A percentile compares a stretch with the other conserved stretches of the same genome.
phyloP scores from a whole-genome alignment of 1,140 invertebrate genomes.

The Andrena cerasifolii region DNA sequence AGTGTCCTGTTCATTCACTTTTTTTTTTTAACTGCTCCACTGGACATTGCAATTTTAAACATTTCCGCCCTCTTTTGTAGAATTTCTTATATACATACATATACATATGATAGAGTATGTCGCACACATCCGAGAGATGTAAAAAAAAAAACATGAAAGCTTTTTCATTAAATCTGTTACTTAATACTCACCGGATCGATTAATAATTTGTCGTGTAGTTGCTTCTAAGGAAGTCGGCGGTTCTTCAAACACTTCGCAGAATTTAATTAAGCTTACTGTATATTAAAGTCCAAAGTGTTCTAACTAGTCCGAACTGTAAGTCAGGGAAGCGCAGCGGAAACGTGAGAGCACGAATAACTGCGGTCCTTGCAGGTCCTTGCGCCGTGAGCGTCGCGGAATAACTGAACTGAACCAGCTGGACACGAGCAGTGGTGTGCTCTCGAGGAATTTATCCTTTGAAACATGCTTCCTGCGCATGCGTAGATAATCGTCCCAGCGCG shows the following conservation, averaged over 20 bases:
- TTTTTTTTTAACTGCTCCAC: constrained; percentile 13
- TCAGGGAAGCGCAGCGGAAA: background rate
- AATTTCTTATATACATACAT: constrained; percentile 15
- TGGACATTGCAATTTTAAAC: constrained; percentile 12
- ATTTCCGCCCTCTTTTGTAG: background rate
- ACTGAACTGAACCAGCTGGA: constrained; percentile 5
- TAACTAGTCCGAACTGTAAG: background rate
- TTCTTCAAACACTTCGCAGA: background rate
- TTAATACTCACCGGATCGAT: background rate
- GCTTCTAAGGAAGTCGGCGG: background rate
- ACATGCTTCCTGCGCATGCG: constrained; percentile 20
- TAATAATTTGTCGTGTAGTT: background rate
- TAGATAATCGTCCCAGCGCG: constrained; percentile 5
- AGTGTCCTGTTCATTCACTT: background rate
- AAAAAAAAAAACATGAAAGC: constrained; percentile 3
- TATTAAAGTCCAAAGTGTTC: constrained; percentile 11
- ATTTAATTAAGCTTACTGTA: constrained; percentile 18
- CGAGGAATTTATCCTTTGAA: background rate
- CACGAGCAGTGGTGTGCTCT: too few species aligned
- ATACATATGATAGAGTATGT: background rate
- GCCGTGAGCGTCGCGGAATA: background rate
- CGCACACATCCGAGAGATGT: constrained; percentile 25
- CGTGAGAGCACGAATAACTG: background rate
- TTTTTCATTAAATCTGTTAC: background rate
- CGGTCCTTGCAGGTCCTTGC: background rate